These are phyloP conservation scores for Petrocephalus sullivani DNA, from an alignment of 2,797 vertebrate species.

Conservation along the genomic window DNA sequence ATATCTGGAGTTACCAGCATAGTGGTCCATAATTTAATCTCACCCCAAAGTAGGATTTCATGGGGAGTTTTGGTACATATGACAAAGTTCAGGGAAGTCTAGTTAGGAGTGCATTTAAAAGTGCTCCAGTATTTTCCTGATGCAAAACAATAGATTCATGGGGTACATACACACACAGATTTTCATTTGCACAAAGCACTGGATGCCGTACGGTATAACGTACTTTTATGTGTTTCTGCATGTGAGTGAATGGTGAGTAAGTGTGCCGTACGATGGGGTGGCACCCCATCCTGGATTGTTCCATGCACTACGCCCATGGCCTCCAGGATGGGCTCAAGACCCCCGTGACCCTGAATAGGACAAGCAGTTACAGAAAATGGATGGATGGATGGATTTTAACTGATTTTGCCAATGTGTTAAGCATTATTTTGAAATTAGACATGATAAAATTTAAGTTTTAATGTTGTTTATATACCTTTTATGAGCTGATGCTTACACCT, in stretches of 20 bases:
- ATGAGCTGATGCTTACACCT: background rate
- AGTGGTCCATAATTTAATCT: background rate
- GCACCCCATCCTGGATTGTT: too few species aligned
- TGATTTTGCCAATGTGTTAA: background rate
- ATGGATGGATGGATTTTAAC: background rate
- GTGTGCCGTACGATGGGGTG: too few species aligned
- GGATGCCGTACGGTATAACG: background rate
- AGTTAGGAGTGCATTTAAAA: background rate
- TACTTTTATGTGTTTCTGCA: background rate
- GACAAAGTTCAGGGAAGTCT: background rate
- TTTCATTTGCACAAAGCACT: background rate
- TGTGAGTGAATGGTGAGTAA: too few species aligned
- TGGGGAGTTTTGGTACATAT: background rate
- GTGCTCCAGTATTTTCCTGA: background rate
- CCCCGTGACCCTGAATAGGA: too few species aligned
- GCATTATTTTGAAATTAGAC: background rate
- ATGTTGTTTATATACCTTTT: background rate
- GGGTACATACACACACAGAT: background rate
- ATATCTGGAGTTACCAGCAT: background rate
- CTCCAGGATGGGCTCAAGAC: too few species aligned
- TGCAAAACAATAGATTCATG: background rate
- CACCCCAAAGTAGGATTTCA: background rate
- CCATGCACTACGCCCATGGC: too few species aligned
- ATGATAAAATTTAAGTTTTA: background rate
- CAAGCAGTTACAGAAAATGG: too few species aligned